Conservation (phyloP, 1,140 invertebrate genomes). For the Prorops nasuta region DNA sequence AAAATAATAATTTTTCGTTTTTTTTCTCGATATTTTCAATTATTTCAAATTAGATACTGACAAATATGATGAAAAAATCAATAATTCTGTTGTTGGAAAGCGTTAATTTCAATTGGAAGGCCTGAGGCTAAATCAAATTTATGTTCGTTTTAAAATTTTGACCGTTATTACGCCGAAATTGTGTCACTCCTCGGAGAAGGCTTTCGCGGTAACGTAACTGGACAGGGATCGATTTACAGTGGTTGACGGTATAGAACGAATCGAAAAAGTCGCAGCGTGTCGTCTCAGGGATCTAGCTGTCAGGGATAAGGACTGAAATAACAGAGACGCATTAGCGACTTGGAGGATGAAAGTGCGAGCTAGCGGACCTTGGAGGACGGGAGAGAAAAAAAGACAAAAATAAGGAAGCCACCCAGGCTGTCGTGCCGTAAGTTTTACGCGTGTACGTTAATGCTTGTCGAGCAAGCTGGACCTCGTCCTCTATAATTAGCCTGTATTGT, state of each 20-base stretch:
- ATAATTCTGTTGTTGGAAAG: too few relatives aligned
- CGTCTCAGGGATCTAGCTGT: conserved; percentile 25
- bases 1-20: too few relatives aligned
- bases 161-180: too few relatives aligned
- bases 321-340: conserved; percentile 51
- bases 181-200: too few relatives aligned
- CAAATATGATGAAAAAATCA: too few relatives aligned
- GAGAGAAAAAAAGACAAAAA: conserved; percentile 43
- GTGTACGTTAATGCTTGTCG: conserved; percentile 35
- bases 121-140: too few relatives aligned
- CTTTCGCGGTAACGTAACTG: conserved; percentile 5
- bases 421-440: conserved; percentile 38
- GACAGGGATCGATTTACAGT: conserved; percentile 31
- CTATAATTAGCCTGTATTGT: conserved; percentile 54
- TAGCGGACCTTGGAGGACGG: conserved; percentile 9
- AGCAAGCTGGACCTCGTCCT: conserved; percentile 33
- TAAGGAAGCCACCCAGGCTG: conserved; percentile 50
- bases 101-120: too few relatives aligned
- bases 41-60: too few relatives aligned
- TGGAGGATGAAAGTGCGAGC: conserved; percentile 11
- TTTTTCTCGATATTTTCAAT: too few relatives aligned
- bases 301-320: conserved; percentile 50
- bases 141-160: too few relatives aligned
- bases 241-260: too few relatives aligned
- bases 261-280: conserved; percentile 25